Evolutionary conservation across 2,888 invertebrate genomes (phyloP).

Genomic region (Acrobeloides nanus): DNA sequence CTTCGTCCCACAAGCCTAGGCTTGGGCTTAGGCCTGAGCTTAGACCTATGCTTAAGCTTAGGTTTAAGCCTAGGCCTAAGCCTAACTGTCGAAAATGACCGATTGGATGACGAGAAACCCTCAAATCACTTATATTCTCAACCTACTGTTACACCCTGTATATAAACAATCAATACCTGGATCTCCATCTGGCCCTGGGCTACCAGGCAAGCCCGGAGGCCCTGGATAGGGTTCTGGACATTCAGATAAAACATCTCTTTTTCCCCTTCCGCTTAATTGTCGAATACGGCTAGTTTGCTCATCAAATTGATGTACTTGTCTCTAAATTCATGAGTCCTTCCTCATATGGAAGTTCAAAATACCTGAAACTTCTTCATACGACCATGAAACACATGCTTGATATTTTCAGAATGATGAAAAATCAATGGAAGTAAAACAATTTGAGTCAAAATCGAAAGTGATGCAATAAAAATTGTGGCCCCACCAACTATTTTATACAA

Average conservation of each 20-base stretch:
- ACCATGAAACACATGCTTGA: conserved; percentile 23
- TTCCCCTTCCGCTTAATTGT: conserved; percentile 6
- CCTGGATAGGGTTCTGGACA: conserved; percentile 27
- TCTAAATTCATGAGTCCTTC: no score
- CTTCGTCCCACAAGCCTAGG: no score
- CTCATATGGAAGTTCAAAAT: no score
- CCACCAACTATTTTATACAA: conserved; percentile 27
- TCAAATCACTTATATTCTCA: no score
- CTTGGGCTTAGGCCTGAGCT: no score
- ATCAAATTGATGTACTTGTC: conserved; percentile 25
- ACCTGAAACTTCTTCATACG: conserved; percentile 27
- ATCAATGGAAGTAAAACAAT: conserved; percentile 25
- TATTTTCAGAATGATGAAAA: conserved; percentile 18
- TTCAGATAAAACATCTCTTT: neutral
- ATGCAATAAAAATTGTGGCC: conserved; percentile 26
- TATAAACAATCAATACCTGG: conserved; percentile 13
- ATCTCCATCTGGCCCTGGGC: conserved; percentile 20
- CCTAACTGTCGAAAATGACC: no score
- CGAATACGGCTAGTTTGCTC: conserved; percentile 17
- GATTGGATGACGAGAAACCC: no score
- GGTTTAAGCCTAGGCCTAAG: no score
- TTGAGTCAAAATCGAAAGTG: conserved; percentile 25
- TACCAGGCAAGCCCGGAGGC: conserved; percentile 21
- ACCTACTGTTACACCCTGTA: neutral
- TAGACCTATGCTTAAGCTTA: no score